Conservation (phyloP, 2,888 invertebrate species). For the Arenicola marina region DNA sequence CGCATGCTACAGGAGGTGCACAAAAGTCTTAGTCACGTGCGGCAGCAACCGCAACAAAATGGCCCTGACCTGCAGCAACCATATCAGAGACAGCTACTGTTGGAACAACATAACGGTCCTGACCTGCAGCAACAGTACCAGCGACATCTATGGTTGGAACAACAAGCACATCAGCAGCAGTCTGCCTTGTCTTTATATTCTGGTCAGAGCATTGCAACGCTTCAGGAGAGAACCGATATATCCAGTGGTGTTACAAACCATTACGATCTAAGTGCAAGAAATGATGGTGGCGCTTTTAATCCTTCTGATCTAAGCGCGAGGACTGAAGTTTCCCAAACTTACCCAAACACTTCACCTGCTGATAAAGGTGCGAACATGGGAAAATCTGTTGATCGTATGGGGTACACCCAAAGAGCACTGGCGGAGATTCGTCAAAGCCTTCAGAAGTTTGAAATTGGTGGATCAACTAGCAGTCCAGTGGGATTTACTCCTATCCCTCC, state of each 20-base stretch:
- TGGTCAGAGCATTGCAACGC: no score
- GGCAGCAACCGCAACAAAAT: no score
- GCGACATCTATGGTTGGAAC: no score
- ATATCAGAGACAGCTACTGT: not conserved
- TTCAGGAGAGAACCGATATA: no score
- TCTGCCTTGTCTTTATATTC: no score
- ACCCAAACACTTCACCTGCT: not conserved
- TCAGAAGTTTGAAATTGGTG: not conserved
- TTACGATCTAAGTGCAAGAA: no score
- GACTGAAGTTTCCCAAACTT: not conserved
- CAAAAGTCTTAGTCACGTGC: not conserved
- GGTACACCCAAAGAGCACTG: not conserved
- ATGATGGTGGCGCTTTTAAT: not conserved
- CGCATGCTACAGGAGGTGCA: constrained; percentile 5
- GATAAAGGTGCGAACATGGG: not conserved
- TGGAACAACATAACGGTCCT: not conserved
- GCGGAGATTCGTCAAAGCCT: not conserved
- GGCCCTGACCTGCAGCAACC: not conserved
- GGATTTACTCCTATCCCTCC: not conserved
- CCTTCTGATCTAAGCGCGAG: not conserved
- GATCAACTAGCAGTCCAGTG: not conserved
- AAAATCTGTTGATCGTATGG: not conserved
- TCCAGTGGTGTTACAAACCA: no score
- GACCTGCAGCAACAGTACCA: not conserved
- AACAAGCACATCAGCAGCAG: no score